A percentile compares a stretch with the other conserved stretches of the same genome.
Conservation (phyloP, 2,888 invertebrate genomes). For the Trichopoda pennipes region DNA sequence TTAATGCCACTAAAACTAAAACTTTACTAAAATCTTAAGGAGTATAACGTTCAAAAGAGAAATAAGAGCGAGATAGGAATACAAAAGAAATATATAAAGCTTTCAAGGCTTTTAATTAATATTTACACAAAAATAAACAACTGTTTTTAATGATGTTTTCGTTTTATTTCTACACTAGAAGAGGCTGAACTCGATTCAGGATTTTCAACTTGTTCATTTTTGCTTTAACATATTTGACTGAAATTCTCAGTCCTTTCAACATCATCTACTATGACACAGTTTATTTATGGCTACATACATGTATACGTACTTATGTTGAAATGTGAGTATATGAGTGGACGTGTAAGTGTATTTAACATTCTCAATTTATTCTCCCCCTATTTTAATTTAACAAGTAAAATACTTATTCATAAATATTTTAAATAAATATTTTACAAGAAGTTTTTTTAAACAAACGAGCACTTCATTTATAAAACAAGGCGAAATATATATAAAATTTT, state of each 20-base stretch:
- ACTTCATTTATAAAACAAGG: too few species aligned
- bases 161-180: constrained; percentile 18
- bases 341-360: not conserved
- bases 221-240: not conserved
- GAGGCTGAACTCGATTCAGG: constrained; percentile 5
- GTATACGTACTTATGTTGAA: constrained; percentile 1
- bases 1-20: too few species aligned
- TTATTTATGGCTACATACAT: constrained; percentile 7
- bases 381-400: too few species aligned
- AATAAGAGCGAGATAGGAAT: not conserved
- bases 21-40: too few species aligned
- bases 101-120: constrained; percentile 58
- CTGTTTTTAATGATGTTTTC: constrained; percentile 30
- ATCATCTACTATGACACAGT: not conserved
- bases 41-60: not conserved
- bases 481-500: too few species aligned
- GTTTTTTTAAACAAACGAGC: too few species aligned
- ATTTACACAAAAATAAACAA: constrained; percentile 37
- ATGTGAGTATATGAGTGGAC: not conserved
- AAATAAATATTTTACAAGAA: too few species aligned
- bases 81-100: not conserved
- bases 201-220: not conserved
- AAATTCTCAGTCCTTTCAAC: constrained; percentile 14
- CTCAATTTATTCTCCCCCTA: too few species aligned
- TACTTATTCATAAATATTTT: too few species aligned